A percentile compares a stretch with the other conserved stretches of the same genome.
These are phyloP conservation scores for Daktulosphaira vitifoliae DNA, from an alignment of 1,140 invertebrate species.

Conservation along the genomic window DNA sequence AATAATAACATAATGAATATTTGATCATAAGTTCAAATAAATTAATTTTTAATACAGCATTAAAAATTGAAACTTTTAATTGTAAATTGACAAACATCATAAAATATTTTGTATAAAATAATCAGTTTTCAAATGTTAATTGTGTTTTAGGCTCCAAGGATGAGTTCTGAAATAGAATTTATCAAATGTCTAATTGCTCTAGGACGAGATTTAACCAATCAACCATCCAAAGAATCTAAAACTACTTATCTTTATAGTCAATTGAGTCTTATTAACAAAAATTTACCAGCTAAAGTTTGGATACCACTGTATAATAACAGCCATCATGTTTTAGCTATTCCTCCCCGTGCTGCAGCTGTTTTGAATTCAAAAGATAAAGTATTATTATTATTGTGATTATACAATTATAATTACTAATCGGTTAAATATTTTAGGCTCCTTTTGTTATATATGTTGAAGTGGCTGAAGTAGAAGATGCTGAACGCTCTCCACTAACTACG, in stretches of 20 bases:
- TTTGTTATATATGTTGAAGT: slow-evolving; percentile 98
- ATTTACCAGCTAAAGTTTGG: slow-evolving; percentile 96
- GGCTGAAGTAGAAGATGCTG: slow-evolving; percentile 80
- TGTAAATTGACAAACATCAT: no score
- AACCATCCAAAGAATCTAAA: slow-evolving; percentile 90
- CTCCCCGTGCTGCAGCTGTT: slow-evolving; percentile 89
- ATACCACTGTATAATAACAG: slow-evolving; percentile 64
- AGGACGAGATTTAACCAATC: slow-evolving; percentile 77
- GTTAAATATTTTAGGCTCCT: slow-evolving; percentile 61
- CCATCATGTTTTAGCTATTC: slow-evolving; percentile 84
- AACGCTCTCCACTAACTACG: slow-evolving; percentile 66
- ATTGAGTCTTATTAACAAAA: slow-evolving; percentile 85
- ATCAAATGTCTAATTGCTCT: slow-evolving; percentile 78
- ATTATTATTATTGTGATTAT: not conserved
- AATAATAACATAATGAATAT: no score
- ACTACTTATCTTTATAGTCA: slow-evolving; percentile 84
- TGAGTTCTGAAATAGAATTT: slow-evolving; percentile 79
- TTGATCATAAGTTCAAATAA: no score
- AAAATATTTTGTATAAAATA: no score
- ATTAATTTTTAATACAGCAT: no score
- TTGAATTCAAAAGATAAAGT: slow-evolving; percentile 99
- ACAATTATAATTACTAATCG: not conserved
- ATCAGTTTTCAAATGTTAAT: slow-evolving; percentile 2
- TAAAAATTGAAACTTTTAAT: no score
- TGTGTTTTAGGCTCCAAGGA: slow-evolving; percentile 59